Percentiles rank a stretch among this genome's conserved stretches.
Evolutionary conservation across 2,888 invertebrate genomes (phyloP).

Genomic region (Protophormia terraenovae): DNA sequence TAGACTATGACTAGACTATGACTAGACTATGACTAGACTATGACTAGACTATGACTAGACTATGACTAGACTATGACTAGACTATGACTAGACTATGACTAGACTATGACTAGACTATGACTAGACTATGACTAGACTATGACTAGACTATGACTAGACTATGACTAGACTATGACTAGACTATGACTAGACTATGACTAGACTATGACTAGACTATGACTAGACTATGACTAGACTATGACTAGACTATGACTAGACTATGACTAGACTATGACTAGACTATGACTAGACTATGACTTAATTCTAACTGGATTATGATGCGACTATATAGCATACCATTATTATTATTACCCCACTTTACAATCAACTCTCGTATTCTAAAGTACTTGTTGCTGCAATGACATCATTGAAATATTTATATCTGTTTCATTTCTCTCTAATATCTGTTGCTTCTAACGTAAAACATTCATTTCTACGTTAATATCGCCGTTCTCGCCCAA

Average conservation of each 20-base stretch:
- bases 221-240: slow-evolving; percentile 8
- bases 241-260: slow-evolving; percentile 12
- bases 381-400: not conserved
- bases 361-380: not conserved
- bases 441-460: not conserved
- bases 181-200: not conserved
- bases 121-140: slow-evolving; percentile 4
- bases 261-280: slow-evolving; percentile 1
- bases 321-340: not conserved
- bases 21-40: slow-evolving; percentile 10
- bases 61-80: not conserved
- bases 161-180: slow-evolving; percentile 5
- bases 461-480: too few relatives aligned
- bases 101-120: slow-evolving; percentile 5
- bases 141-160: not conserved
- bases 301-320: not conserved
- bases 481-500: not conserved
- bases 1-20: not conserved
- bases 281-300: not conserved
- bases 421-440: not conserved
- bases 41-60: not conserved
- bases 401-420: not conserved
- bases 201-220: slow-evolving; percentile 6
- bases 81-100: slow-evolving; percentile 3
- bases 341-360: too few relatives aligned